Base-by-base conservation (phyloP, 2,888 invertebrate species). In the Chymomyza procnemis region DNA sequence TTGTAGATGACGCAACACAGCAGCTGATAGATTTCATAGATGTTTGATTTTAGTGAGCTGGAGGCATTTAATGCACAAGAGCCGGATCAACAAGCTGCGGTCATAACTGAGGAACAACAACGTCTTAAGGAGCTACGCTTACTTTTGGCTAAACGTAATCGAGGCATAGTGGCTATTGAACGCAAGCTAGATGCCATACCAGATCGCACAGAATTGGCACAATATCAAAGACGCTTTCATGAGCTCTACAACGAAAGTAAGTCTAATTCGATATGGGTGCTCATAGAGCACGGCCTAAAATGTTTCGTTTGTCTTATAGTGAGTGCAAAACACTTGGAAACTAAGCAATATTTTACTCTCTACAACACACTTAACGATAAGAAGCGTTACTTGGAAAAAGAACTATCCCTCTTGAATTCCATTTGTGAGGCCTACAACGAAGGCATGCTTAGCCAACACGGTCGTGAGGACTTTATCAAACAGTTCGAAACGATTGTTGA, bases 351-450 rank as follows among this genome's bases (percentile, higher is more conserved):
- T 92, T 99, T 96, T 90, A 97, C 97, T 50, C 93, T 99, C 71
- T 98, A 98, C 91, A 99, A 99, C 90, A 97, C 97, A 2, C 92
- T 99, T 63, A 96, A 97, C 89, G 98, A 99, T 91, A 96, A 97
- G n/a, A 96, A 97, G 90, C 92, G 96, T 50, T 99, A 98, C 90
- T 94, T 98, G 88, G 95, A 95, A 74, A 98, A 98, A 90, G 99
- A 99, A 92, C 93, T 98, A 64, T 95, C 95, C 22, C 91, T 98
- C 62, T 91, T 97, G 22, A 97, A 97, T 91, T 97, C 97, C 0
- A 96, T 98, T 79, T 93, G 96, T 80, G 97, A 97, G 89, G 96
- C 95, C 89, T 97, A 97, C 91, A 94, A 95, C 76, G 94, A 95
- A 89, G 97, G 97, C 1, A 96, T 97, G 95, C 93, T 94, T 55